These are phyloP conservation scores for Dipodomys spectabilis DNA, from an alignment of 2,113 vertebrate genomes.

Conservation along the genomic window DNA sequence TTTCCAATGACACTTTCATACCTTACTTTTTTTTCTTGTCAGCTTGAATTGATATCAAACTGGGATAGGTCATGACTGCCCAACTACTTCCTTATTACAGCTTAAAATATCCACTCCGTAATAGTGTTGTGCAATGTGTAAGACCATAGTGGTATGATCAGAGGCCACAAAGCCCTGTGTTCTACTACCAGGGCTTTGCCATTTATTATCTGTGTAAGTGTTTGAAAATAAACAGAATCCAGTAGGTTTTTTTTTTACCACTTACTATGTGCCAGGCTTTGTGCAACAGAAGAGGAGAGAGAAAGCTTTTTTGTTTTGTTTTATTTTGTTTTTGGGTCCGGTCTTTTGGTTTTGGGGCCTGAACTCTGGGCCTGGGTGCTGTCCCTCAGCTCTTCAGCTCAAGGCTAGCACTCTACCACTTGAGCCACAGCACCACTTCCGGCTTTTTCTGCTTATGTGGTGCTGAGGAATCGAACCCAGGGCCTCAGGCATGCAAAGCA, in stretches of 20 bases:
- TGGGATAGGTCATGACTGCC: not conserved
- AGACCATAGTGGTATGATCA: not conserved
- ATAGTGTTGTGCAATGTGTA: not conserved
- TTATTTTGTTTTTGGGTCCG: no score
- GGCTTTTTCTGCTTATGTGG: no score
- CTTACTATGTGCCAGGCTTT: not conserved
- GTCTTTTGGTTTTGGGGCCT: no score
- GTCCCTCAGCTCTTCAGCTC: no score
- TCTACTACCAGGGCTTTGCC: not conserved
- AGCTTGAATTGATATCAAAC: slow-evolving; percentile 64
- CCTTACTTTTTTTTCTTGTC: slow-evolving; percentile 64
- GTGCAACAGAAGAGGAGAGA: not conserved
- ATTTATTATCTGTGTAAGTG: not conserved
- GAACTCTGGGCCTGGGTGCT: no score
- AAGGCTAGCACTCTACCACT: no score
- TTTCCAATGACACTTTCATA: slow-evolving; percentile 50
- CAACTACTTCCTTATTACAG: not conserved
- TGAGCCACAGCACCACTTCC: no score
- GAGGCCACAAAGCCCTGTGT: not conserved
- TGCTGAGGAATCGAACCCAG: no score
- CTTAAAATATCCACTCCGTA: slow-evolving; percentile 9
- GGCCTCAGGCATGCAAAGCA: no score
- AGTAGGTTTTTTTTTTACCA: not conserved
- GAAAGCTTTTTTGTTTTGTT: not conserved
- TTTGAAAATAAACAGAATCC: not conserved